Evolutionary conservation across 2,888 invertebrate genomes (phyloP).

Genomic region (Ectemnius cavifrons): DNA sequence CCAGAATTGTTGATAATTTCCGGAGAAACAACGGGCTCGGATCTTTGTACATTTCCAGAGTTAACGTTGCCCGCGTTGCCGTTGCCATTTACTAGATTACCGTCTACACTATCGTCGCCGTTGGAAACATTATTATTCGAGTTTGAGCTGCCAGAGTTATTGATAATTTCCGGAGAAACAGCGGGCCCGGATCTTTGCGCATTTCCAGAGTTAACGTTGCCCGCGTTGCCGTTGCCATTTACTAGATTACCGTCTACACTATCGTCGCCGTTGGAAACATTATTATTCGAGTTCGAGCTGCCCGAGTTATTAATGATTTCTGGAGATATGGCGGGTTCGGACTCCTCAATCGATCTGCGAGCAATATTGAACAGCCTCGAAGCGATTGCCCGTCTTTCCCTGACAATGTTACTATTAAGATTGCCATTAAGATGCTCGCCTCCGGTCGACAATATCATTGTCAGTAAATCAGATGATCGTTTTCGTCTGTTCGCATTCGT

Average conservation of each 20-base stretch:
- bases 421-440: no score
- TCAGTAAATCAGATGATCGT: no score
- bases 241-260: slow-evolving; percentile 15
- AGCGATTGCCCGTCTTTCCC: no score
- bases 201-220: slow-evolving; percentile 13
- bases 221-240: slow-evolving; percentile 34
- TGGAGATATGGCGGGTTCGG: no score
- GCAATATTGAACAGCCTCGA: no score
- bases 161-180: background rate
- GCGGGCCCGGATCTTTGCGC: no score
- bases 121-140: slow-evolving; percentile 12
- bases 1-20: slow-evolving; percentile 12
- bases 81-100: slow-evolving; percentile 6
- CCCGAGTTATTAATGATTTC: slow-evolving; percentile 7
- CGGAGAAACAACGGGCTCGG: background rate
- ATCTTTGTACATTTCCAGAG: background rate
- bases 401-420: no score
- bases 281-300: background rate
- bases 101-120: background rate
- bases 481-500: no score
- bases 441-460: background rate
- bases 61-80: slow-evolving; percentile 13
- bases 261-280: slow-evolving; percentile 5
- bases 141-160: background rate
- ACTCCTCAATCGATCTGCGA: no score